Evolutionary conservation across 2,113 vertebrate genomes (phyloP), one percentile per base, ranked within the genome.

Genomic region (Neoarius graeffei): DNA sequence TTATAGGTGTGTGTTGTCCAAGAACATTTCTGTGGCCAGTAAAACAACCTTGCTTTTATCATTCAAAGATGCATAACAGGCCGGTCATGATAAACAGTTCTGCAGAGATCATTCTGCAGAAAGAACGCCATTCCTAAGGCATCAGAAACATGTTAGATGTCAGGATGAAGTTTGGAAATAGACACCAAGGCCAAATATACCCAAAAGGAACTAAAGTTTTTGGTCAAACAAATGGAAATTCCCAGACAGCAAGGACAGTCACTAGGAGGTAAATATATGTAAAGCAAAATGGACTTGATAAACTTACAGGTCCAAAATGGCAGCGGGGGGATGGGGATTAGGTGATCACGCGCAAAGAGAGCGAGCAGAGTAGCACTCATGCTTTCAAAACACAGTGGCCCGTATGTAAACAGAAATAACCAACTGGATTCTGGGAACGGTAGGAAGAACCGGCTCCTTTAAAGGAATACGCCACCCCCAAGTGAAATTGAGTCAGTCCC

Each of bases 41-140:
- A 79, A 77, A 86, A 79, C 59, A 87, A 48, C 48, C 20, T 57
- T 60, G 20, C 66, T 71, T 87, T 82, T 74, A 73, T 87, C 56
- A 83, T 48, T 71, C 69, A 35, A 10, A 27, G 56, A 64, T 64
- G 80, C 56, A 64, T 25, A 83, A 10, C 81, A 62, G 30, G 57
- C 80, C 52, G 9, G 77, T 69, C 14, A 54, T 69, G 52, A 1
- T 0, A 86, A 80, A 86, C 25, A 62, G 73, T 77, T 77, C 74
- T 66, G n/a, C 42, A 42, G 42, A 42, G 42, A 42, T 42, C 42
- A 42, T 77, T 77, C 74, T 66, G 48, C 62, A 59, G 17, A 59
- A 86, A 52, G 50, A 52, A 30, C 52, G 5, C 62, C 27, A 42
- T 54, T 9, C 17, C 60, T 56, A 81, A 86, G 52, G 7, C 48